Conservation (phyloP, 2,888 invertebrate genomes). For the Platycheirus albimanus region DNA sequence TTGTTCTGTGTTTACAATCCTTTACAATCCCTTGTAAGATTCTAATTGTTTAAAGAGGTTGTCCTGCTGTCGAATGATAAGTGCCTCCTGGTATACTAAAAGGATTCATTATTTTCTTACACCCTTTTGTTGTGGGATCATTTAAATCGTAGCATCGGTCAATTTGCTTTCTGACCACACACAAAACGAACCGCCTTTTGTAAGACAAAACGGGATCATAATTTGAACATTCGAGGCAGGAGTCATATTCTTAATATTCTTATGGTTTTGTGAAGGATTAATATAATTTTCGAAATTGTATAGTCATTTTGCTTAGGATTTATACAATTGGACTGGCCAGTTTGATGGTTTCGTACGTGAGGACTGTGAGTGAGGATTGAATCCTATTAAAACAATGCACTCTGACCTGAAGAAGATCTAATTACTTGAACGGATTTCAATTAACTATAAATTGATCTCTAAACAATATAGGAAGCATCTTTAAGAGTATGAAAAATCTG, state of each 20-base stretch:
- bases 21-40: slow-evolving; percentile 29
- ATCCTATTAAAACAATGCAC: slow-evolving; percentile 18
- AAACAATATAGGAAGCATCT: slow-evolving; percentile 55
- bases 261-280: slow-evolving; percentile 12
- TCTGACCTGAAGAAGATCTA: slow-evolving; percentile 38
- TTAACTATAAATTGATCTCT: slow-evolving; percentile 65
- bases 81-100: slow-evolving; percentile 14
- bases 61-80: neutral
- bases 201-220: slow-evolving; percentile 71
- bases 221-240: slow-evolving; percentile 70
- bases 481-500: too few species aligned
- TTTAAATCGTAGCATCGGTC: slow-evolving; percentile 68
- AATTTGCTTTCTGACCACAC: slow-evolving; percentile 68
- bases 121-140: slow-evolving; percentile 70
- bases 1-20: slow-evolving; percentile 29
- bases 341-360: neutral
- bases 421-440: slow-evolving; percentile 69
- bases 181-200: slow-evolving; percentile 66
- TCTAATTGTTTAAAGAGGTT: slow-evolving; percentile 16
- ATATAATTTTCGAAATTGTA: slow-evolving; percentile 27
- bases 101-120: slow-evolving; percentile 65
- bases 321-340: slow-evolving; percentile 10
- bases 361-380: neutral
- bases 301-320: slow-evolving; percentile 49
- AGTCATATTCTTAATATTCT: neutral